Percentiles rank a stretch among this genome's conserved stretches.
Evolutionary conservation across 2,888 invertebrate species (phyloP).

Genomic region (Chrysodeixis includens): DNA sequence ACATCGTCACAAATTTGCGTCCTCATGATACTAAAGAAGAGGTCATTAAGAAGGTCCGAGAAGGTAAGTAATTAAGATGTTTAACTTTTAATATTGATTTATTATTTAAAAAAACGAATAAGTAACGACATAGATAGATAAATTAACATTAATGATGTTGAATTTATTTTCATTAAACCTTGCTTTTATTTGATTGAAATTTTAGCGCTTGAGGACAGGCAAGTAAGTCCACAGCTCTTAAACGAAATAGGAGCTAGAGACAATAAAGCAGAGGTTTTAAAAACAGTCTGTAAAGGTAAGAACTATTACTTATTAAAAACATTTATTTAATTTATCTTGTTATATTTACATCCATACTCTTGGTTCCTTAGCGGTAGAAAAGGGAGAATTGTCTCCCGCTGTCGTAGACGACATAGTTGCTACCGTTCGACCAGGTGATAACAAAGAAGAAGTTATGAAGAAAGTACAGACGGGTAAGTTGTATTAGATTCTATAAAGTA

Average conservation of each 20-base stretch:
- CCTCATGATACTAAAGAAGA: not conserved
- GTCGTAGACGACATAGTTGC: not conserved
- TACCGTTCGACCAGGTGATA: not conserved
- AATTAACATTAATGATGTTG: no score
- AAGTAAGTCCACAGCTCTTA: not conserved
- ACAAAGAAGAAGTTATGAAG: not conserved
- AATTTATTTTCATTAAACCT: no score
- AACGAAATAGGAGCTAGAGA: not conserved
- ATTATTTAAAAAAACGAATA: no score
- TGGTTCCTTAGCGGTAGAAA: not conserved
- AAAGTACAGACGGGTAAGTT: not conserved
- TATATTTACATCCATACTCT: not conserved
- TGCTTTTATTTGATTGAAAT: not conserved
- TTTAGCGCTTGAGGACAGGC: not conserved
- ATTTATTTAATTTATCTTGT: not conserved
- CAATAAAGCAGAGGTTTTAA: not conserved
- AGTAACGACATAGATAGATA: no score
- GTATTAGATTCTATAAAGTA: no score
- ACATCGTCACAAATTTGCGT: not conserved
- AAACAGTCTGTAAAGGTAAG: conserved; percentile 8
- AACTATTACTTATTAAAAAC: not conserved
- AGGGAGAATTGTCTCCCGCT: not conserved
- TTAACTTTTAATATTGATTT: not conserved
- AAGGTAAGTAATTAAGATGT: not conserved
- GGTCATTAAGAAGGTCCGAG: not conserved